These are phyloP conservation scores for Amphipoea lucens DNA, from an alignment of 2,888 invertebrate genomes.

Conservation along the genomic window DNA sequence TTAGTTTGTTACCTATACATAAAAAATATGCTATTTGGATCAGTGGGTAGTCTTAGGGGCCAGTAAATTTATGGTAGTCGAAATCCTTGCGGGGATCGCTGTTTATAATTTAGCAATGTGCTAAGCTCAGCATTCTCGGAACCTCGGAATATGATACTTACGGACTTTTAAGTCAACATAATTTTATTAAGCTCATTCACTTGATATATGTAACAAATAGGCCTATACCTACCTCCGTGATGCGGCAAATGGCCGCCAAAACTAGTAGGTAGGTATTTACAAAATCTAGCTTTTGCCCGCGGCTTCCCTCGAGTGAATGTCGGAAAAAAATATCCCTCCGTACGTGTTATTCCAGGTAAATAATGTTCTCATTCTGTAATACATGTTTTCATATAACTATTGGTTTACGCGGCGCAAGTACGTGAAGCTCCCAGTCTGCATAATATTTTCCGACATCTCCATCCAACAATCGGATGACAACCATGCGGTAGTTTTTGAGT, in stretches of 20 bases:
- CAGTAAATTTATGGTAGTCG: no score
- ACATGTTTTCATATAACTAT: neutral
- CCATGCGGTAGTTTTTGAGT: neutral
- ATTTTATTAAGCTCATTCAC: neutral
- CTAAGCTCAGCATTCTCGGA: conserved; percentile 12
- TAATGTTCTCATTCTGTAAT: neutral
- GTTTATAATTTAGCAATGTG: neutral
- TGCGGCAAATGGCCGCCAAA: neutral
- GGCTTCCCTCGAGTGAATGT: neutral
- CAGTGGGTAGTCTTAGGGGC: no score
- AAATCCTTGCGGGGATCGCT: neutral
- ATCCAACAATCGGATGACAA: no score
- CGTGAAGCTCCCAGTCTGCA: neutral
- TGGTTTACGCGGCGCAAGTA: neutral
- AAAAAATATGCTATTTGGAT: neutral
- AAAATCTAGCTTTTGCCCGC: no score
- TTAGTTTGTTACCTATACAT: neutral
- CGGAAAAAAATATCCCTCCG: neutral
- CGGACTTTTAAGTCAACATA: neutral
- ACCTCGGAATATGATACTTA: conserved; percentile 11
- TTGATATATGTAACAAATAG: neutral
- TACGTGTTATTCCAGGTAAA: neutral
- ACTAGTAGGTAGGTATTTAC: neutral
- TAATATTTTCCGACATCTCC: neutral
- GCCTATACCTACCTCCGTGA: neutral